Evolutionary conservation across 2,888 invertebrate species (phyloP).

Genomic region (Ichneumoninae sp.): DNA sequence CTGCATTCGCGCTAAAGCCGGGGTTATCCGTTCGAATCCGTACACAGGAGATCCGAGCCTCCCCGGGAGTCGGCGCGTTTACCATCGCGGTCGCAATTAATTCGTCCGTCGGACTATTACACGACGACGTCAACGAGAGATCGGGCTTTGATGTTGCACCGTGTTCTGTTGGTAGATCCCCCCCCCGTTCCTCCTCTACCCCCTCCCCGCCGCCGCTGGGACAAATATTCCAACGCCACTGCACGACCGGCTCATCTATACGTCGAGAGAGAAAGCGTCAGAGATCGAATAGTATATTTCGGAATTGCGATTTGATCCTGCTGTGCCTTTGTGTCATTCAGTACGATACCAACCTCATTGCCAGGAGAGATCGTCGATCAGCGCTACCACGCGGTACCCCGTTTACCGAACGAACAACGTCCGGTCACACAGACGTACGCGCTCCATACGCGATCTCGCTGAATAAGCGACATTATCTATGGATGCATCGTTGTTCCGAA

Average conservation of each 20-base stretch:
- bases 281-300: conserved; percentile 40
- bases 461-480: not conserved
- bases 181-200: not conserved
- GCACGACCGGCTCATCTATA: not conserved
- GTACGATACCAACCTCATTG: conserved; percentile 5
- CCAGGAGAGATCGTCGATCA: conserved; percentile 11
- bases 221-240: conserved; percentile 28
- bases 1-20: not conserved
- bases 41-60: not conserved
- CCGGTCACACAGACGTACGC: not conserved
- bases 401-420: conserved; percentile 1
- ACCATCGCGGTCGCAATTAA: conserved; percentile 49
- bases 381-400: not conserved
- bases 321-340: conserved; percentile 53
- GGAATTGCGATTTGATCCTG: conserved; percentile 56
- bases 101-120: conserved; percentile 35
- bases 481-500: too few relatives aligned
- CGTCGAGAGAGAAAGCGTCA: not conserved
- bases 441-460: not conserved
- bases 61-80: conserved; percentile 4
- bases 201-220: conserved; percentile 17
- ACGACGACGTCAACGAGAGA: conserved; percentile 28
- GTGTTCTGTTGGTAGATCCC: not conserved
- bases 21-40: not conserved
- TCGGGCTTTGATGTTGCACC: conserved; percentile 58